Base-by-base conservation (phyloP, 2,888 invertebrate genomes). In the Scaptomyza cyrtandrae region DNA sequence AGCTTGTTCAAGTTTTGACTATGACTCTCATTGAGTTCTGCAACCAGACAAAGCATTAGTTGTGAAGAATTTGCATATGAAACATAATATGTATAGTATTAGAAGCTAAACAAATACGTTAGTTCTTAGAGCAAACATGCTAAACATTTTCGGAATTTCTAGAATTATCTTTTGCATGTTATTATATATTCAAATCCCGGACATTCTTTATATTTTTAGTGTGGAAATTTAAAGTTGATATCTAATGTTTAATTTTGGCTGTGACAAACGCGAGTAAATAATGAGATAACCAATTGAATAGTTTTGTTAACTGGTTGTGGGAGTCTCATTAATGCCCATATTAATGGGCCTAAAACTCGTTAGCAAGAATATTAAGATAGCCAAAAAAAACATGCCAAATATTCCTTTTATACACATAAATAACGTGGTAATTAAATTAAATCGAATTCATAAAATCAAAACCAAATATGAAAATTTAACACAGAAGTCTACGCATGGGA, bases 91-190 rank as follows among this genome's bases (percentile, higher is more conserved):
- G 39, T 16, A 48, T 35, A 37, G 35, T 54, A 44, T 54, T 44
- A 48, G 43, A 41, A 55, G 63, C 44, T 48, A 48, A 68, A 44
- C 49, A 77, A 75, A 77, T 73, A 68, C 54, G 75, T 58, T 58
- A 63, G 57, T 46, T 49, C 41, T 6, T 19, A 68, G 77, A 71
- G 59, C 39, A 63, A 43, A 54, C 63, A 64, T 50, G 63, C 31
- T 43, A 33, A 62, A 55, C 53, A 71, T 77, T 75, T 77, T 79
- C 76, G 79, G 79, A 80, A 67, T 68, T 71, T 71, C 66, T 62
- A 27, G 78, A 65, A 69, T 59, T 53, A 37, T 50, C 1, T 43
- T 60, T 49, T 35, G 59, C 52, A 74, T 77, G 62, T 31, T 4
- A 49, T 52, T 37, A 64, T 16, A 10, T 5, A 6, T 14, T 55